Percentiles rank a stretch among this genome's conserved stretches.
phyloP scores from a whole-genome alignment of 37 sponge, comb jelly and placozoan species.

The Beroe forskalii region DNA sequence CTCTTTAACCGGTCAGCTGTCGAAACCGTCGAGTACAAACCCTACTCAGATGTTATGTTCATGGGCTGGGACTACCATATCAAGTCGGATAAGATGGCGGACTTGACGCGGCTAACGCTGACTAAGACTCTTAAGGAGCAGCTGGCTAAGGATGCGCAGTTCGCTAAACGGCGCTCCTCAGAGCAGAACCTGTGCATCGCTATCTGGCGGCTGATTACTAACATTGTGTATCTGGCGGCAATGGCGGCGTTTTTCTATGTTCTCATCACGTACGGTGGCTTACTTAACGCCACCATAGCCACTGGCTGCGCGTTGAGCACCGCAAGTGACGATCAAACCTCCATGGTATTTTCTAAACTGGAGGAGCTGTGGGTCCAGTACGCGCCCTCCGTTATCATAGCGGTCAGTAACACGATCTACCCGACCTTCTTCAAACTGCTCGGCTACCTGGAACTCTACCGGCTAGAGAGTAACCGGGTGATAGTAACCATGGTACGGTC shows the following conservation, averaged over 20 bases:
- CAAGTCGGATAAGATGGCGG: neutral
- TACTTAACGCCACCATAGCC: neutral
- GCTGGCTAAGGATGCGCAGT: slow-evolving; percentile 15
- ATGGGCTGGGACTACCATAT: slow-evolving; percentile 44
- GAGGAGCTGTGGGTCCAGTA: neutral
- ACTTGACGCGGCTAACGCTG: neutral
- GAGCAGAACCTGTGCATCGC: neutral
- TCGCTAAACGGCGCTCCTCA: neutral
- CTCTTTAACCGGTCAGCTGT: slow-evolving; percentile 41
- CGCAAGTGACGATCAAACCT: neutral
- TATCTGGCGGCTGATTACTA: neutral
- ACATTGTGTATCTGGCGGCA: neutral
- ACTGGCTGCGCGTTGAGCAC: neutral
- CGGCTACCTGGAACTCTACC: slow-evolving; percentile 13
- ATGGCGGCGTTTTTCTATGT: slow-evolving; percentile 50
- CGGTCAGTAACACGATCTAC: slow-evolving; percentile 48
- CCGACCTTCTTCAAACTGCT: slow-evolving; percentile 36
- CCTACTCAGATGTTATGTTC: slow-evolving; percentile 24
- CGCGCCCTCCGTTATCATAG: slow-evolving; percentile 29
- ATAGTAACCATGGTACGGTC: slow-evolving; percentile 36
- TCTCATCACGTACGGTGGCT: slow-evolving; percentile 25
- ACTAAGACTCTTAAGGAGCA: slow-evolving; percentile 7
- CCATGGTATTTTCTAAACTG: neutral
- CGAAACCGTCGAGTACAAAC: slow-evolving; percentile 15
- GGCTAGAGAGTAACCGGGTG: slow-evolving; percentile 25